These are phyloP conservation scores for Drosophila ficusphila DNA, from an alignment of 1,140 invertebrate species.

Conservation along the genomic window DNA sequence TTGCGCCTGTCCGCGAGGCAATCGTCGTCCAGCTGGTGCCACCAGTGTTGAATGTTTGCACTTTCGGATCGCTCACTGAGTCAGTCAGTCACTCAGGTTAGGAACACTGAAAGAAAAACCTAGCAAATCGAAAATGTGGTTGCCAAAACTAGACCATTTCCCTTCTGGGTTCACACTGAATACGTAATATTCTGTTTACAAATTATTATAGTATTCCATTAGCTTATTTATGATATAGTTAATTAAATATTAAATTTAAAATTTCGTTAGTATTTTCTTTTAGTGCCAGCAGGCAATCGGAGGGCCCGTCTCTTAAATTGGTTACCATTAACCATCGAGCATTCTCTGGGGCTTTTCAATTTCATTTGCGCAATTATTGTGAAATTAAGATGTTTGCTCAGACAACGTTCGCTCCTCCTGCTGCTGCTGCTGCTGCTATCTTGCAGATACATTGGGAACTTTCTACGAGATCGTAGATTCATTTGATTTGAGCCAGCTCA, in stretches of 20 bases:
- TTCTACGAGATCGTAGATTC: conserved; percentile 50
- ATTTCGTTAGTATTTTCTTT: too few species aligned
- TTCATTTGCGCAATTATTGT: conserved; percentile 72
- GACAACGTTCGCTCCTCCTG: conserved; percentile 17
- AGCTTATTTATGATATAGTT: too few species aligned
- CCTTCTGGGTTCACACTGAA: too few species aligned
- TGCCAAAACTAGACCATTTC: too few species aligned
- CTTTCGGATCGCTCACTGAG: conserved; percentile 58
- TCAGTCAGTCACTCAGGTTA: conserved; percentile 33
- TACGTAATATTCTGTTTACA: too few species aligned
- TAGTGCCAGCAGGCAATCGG: conserved; percentile 7
- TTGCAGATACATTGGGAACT: conserved; percentile 54
- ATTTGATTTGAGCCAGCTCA: conserved; percentile 41
- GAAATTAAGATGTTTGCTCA: conserved; percentile 74
- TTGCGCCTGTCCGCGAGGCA: conserved; percentile 49
- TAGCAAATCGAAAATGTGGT: background rate
- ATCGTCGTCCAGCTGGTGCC: conserved; percentile 67
- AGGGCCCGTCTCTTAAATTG: conserved; percentile 38
- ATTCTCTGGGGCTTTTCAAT: conserved; percentile 60
- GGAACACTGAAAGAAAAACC: conserved; percentile 3
- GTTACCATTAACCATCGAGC: conserved; percentile 39
- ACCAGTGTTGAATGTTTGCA: conserved; percentile 79
- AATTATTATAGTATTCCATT: too few species aligned
- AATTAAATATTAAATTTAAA: background rate
- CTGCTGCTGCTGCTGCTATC: conserved; percentile 21